phyloP scores from a whole-genome alignment of 2,888 invertebrate genomes.

The Plagodis pulveraria region DNA sequence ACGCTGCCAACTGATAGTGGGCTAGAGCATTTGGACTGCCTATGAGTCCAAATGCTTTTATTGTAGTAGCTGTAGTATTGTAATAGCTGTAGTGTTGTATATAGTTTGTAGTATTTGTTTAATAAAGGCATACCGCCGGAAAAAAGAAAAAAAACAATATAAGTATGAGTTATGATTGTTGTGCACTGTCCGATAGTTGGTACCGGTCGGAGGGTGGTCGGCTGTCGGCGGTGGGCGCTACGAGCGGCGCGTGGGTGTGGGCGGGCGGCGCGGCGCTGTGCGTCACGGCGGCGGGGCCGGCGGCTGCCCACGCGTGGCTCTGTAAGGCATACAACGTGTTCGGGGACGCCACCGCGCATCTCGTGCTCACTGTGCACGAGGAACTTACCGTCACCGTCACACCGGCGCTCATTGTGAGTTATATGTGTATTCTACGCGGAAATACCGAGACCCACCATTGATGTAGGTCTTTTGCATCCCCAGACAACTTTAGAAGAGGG shows the following conservation, averaged over 20 bases:
- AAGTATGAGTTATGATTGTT: neutral
- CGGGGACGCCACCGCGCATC: slow-evolving; percentile 87
- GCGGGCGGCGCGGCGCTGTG: slow-evolving; percentile 83
- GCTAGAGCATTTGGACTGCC: too few species aligned
- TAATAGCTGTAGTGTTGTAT: too few species aligned
- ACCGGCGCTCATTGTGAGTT: slow-evolving; percentile 83
- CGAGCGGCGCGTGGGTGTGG: slow-evolving; percentile 86
- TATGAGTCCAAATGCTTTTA: too few species aligned
- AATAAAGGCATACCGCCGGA: too few species aligned
- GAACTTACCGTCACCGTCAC: slow-evolving; percentile 85
- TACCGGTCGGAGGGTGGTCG: slow-evolving; percentile 83
- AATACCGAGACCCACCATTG: too few species aligned
- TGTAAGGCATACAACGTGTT: slow-evolving; percentile 88
- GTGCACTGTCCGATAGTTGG: slow-evolving; percentile 68
- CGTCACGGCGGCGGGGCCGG: slow-evolving; percentile 78
- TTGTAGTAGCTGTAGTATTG: too few species aligned
- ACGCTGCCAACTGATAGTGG: too few species aligned
- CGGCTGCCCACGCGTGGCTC: slow-evolving; percentile 87
- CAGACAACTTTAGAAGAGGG: too few species aligned
- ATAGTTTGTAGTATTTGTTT: too few species aligned
- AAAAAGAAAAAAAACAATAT: neutral
- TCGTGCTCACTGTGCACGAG: slow-evolving; percentile 86
- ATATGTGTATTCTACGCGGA: too few species aligned
- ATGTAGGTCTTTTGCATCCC: too few species aligned
- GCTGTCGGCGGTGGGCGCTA: slow-evolving; percentile 57